Evolutionary conservation across 2,888 invertebrate genomes (phyloP).

Genomic region (Clunio marinus): DNA sequence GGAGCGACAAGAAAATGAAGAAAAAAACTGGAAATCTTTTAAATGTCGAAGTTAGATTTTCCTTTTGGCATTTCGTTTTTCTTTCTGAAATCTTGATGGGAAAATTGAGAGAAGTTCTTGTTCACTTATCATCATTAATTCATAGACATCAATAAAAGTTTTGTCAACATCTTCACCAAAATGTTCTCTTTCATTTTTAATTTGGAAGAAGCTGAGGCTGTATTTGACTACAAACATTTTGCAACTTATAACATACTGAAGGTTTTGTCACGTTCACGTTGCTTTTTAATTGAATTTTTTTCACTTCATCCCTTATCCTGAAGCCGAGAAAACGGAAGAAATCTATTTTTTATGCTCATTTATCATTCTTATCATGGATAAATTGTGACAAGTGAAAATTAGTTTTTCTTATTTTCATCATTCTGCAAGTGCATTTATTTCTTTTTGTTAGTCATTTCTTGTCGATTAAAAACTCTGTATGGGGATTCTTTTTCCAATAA

Average conservation of each 20-base stretch:
- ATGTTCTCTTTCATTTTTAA: neutral
- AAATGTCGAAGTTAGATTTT: constrained; percentile 10
- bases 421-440: no score
- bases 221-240: neutral
- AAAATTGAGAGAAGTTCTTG: neutral
- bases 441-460: no score
- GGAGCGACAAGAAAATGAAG: neutral
- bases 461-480: neutral
- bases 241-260: no score
- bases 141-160: neutral
- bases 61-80: neutral
- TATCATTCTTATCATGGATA: neutral
- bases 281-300: neutral
- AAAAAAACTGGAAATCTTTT: no score
- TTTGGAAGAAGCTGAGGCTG: neutral
- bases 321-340: neutral
- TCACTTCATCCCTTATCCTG: no score
- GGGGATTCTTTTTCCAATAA: no score
- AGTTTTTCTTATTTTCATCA: no score
- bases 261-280: neutral
- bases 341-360: neutral
- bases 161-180: constrained; percentile 1
- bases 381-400: neutral
- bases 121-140: neutral
- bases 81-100: neutral